Evolutionary conservation across 2,888 invertebrate species (phyloP), one percentile per base, ranked within the genome.

Genomic region (Lydus trimaculatus): DNA sequence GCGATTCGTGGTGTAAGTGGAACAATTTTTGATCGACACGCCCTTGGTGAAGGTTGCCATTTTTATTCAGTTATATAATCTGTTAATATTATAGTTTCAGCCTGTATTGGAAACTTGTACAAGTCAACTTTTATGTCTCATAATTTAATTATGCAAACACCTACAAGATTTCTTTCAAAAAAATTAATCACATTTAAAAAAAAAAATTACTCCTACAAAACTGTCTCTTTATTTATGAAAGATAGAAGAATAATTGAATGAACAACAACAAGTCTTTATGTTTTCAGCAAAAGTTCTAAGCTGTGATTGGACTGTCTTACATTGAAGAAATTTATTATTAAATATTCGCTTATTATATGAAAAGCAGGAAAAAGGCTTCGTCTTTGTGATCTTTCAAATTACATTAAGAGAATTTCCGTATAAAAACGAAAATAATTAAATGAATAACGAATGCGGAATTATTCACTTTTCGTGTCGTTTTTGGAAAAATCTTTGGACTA

Each of bases 21-120:
- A 66, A 66, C 66, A 70, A 61, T 66, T 70, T 70, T 70, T 64
- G 70, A 64, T 59, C 64, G 66, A 64, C 66, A 56, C 70, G 70
- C 70, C 70, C 70, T 62, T 63, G 66, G 13, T 59, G 70, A 70
- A 70, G 70, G 70, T 66, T 66, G 48, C 31, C 43, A 59, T 39
- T 61, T 52, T 70, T 66, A 58, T 63, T 58, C 25, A 25, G 15
- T 56, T 25, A 25, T 56, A 56, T 56, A 56, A 56, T 25, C n/a
- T 8, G 25, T 11, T 52, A 7, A 48, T 20, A 52, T 25, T 25
- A 56, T 28, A 25, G 15, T 56, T 56, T 56, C 56, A 56, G 2
- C 52, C 52, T 52, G 43, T 43, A 43, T 17, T 13, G n/a, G n/a
- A n/a, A n/a, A n/a, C n/a, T n/a, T n/a, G n/a, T n/a, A n/a, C n/a